Evolutionary conservation across 2,113 vertebrate genomes (phyloP).

Genomic region (Condylura cristata): DNA sequence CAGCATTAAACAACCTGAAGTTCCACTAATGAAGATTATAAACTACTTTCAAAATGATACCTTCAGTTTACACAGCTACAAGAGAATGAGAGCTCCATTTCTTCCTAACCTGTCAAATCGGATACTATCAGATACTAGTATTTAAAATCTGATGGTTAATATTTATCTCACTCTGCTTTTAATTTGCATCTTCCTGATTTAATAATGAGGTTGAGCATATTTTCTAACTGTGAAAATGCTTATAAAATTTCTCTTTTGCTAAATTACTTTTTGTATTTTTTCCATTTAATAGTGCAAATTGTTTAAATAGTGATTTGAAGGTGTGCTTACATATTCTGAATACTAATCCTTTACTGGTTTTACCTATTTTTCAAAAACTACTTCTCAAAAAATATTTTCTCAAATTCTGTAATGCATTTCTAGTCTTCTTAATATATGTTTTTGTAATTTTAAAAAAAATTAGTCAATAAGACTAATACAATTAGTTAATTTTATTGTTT

Average conservation of each 20-base stretch:
- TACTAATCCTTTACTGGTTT: not conserved
- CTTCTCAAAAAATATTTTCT: not conserved
- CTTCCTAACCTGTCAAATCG: not conserved
- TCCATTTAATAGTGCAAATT: not conserved
- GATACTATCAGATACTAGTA: not conserved
- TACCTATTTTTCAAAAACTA: not conserved
- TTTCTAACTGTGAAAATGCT: not conserved
- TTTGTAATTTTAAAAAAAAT: not conserved
- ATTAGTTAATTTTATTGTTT: not conserved
- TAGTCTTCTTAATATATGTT: not conserved
- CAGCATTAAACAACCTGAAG: not conserved
- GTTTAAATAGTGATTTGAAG: not conserved
- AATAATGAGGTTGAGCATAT: not conserved
- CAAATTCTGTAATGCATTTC: not conserved
- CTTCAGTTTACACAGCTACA: not conserved
- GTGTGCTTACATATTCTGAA: not conserved
- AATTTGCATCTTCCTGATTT: slow-evolving; percentile 8
- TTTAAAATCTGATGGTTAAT: not conserved
- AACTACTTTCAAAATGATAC: slow-evolving; percentile 30
- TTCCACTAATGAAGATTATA: not conserved
- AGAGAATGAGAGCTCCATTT: not conserved
- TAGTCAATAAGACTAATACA: not conserved
- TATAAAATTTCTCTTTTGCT: not conserved
- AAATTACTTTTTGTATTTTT: slow-evolving; percentile 4
- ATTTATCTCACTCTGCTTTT: not conserved